These are phyloP conservation scores for Ptychadena robeensis DNA, from an alignment of 2,797 vertebrate species.

Conservation along the genomic window DNA sequence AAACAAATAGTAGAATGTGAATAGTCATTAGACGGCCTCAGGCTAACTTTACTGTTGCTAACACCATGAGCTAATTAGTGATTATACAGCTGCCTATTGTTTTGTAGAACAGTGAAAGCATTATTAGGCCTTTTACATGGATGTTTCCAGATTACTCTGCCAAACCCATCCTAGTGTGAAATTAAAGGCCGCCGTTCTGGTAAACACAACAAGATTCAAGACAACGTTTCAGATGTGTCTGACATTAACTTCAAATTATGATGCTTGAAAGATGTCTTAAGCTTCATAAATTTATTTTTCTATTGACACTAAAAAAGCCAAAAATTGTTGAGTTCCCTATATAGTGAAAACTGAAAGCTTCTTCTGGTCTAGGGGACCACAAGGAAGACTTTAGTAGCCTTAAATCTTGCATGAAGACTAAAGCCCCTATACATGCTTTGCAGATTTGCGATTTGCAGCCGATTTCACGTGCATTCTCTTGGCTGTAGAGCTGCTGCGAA, in stretches of 20 bases:
- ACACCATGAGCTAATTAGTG: conserved; percentile 8
- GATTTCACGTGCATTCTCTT: no score
- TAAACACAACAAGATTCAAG: neutral
- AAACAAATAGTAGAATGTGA: neutral
- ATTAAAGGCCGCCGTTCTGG: neutral
- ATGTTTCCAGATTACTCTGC: neutral
- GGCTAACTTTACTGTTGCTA: neutral
- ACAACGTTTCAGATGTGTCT: no score
- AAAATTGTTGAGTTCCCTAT: no score
- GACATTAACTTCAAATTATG: neutral
- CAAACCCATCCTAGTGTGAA: neutral
- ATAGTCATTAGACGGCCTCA: neutral
- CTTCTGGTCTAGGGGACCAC: no score
- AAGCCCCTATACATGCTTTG: no score
- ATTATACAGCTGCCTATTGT: conserved; percentile 5
- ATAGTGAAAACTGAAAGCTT: no score
- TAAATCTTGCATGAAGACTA: no score
- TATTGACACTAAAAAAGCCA: no score
- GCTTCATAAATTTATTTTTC: no score
- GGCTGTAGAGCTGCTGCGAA: no score
- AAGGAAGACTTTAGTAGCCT: no score
- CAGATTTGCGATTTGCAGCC: no score
- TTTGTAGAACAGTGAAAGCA: neutral
- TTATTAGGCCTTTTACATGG: neutral
- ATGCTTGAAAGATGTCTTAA: neutral